Conservation (phyloP, 2,888 invertebrate species). For the Phaedon cochleariae region DNA sequence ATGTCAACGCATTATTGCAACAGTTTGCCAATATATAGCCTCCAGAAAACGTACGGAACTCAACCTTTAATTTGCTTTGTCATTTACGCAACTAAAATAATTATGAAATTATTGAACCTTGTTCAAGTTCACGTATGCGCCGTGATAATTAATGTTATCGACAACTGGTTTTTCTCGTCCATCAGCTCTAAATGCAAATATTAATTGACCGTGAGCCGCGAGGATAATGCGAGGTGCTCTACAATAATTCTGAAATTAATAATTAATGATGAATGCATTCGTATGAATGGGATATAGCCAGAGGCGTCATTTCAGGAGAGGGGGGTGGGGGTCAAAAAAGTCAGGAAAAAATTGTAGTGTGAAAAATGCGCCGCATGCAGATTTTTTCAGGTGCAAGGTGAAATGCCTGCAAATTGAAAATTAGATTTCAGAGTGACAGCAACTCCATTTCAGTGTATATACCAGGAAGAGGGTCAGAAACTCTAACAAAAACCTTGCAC, state of each 20-base stretch:
- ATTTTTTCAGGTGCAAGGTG: too few relatives aligned
- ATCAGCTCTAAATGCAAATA: conserved; percentile 37
- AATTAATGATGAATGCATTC: not conserved
- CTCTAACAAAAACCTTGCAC: too few relatives aligned
- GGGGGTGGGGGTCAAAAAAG: too few relatives aligned
- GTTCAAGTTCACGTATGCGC: conserved; percentile 48
- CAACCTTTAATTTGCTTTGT: conserved; percentile 28
- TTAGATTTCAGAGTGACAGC: too few relatives aligned
- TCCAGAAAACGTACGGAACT: conserved; percentile 10
- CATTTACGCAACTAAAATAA: conserved; percentile 43
- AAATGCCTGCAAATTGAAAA: too few relatives aligned
- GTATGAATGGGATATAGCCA: too few relatives aligned
- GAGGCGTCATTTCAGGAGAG: too few relatives aligned
- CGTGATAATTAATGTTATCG: conserved; percentile 49
- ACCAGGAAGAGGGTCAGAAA: too few relatives aligned
- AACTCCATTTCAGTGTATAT: too few relatives aligned
- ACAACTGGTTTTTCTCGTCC: conserved; percentile 51
- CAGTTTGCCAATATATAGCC: not conserved
- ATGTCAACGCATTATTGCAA: not conserved
- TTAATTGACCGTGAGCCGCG: conserved; percentile 38
- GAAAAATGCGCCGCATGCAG: too few relatives aligned
- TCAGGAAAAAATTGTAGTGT: too few relatives aligned
- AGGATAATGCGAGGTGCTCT: conserved; percentile 16
- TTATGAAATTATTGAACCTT: conserved; percentile 50
- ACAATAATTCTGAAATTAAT: not conserved